These are phyloP conservation scores for Diarsia brunnea DNA, from an alignment of 2,888 invertebrate species.

Conservation along the genomic window DNA sequence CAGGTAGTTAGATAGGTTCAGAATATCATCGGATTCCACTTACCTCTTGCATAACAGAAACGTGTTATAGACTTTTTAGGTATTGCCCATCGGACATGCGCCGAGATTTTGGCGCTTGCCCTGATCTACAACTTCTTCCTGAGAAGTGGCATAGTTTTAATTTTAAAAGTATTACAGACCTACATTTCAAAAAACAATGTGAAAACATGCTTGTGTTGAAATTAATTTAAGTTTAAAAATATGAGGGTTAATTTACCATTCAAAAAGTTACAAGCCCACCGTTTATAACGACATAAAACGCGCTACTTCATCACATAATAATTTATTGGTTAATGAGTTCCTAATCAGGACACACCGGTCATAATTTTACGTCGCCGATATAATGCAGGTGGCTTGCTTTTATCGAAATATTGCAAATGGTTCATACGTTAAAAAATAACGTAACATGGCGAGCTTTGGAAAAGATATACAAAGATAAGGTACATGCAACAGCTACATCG, in stretches of 20 bases:
- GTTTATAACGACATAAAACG: constrained; percentile 23
- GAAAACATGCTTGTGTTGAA: not conserved
- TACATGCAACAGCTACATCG: constrained; percentile 64
- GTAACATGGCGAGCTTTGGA: constrained; percentile 43
- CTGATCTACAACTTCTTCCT: not conserved
- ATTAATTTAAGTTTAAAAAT: not conserved
- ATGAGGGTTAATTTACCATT: constrained; percentile 2
- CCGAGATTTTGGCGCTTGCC: not conserved
- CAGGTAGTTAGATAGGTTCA: not conserved
- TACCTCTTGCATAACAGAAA: not conserved
- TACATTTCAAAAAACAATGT: not conserved
- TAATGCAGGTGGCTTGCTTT: constrained; percentile 50
- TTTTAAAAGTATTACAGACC: not conserved
- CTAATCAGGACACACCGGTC: constrained; percentile 51
- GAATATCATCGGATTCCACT: not conserved
- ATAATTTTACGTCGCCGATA: constrained; percentile 37
- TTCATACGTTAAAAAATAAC: constrained; percentile 39
- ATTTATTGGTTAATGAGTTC: constrained; percentile 50
- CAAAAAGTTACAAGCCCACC: constrained; percentile 12
- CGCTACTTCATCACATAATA: constrained; percentile 44
- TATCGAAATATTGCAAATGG: constrained; percentile 50
- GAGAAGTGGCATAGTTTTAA: not conserved
- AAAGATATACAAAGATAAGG: constrained; percentile 57
- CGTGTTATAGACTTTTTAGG: not conserved
- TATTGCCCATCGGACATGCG: not conserved